Evolutionary conservation across 2,113 vertebrate species (phyloP).

Genomic region (Thunnus maccoyii): DNA sequence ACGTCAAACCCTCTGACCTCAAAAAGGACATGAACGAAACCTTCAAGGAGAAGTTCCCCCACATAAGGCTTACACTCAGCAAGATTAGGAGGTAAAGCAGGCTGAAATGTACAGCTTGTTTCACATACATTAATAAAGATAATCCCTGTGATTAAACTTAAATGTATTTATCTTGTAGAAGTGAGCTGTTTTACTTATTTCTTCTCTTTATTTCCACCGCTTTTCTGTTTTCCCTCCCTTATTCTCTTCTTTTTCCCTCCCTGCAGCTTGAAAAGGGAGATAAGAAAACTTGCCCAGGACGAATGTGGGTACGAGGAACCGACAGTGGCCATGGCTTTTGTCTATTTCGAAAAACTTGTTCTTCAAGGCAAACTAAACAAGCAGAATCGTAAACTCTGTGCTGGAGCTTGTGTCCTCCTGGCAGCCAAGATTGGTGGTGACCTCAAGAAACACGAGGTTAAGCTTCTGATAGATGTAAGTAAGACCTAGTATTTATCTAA

Average conservation of each 20-base stretch:
- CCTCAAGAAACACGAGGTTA: conserved; percentile 97
- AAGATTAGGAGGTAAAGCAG: conserved; percentile 94
- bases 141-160: background rate
- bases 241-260: background rate
- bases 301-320: conserved; percentile 96
- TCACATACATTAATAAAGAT: background rate
- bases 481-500: background rate
- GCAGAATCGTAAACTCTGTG: conserved; percentile 98
- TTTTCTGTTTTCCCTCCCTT: background rate
- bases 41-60: conserved; percentile 98
- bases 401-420: conserved; percentile 95
- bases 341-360: conserved; percentile 99
- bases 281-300: conserved; percentile 95
- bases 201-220: background rate
- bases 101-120: no score
- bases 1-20: conserved; percentile 98
- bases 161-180: no score
- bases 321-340: conserved; percentile 97
- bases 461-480: conserved; percentile 96
- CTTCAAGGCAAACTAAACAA: conserved; percentile 98
- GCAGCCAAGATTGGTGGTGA: conserved; percentile 98
- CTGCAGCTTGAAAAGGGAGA: conserved; percentile 95
- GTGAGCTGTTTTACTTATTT: background rate
- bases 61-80: conserved; percentile 97
- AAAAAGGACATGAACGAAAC: conserved; percentile 99